Evolutionary conservation across 2,113 vertebrate genomes (phyloP).

Genomic region (Struthio camelus): DNA sequence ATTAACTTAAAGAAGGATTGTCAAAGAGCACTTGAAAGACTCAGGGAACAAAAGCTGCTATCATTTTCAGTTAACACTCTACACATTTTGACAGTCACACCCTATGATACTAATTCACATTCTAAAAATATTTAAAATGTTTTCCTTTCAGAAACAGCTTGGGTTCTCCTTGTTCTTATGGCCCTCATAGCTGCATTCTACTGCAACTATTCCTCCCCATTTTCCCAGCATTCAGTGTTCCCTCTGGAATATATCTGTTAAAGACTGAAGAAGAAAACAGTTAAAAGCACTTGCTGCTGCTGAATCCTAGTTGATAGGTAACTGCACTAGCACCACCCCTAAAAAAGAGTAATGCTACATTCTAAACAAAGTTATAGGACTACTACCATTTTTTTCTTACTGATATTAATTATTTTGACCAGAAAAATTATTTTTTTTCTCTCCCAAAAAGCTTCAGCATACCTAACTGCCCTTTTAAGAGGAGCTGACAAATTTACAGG

Average conservation of each 20-base stretch:
- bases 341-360: background rate
- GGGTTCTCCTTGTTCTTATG: background rate
- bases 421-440: background rate
- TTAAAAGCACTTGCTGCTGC: background rate
- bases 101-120: background rate
- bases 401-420: background rate
- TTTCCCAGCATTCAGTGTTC: background rate
- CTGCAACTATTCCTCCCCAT: background rate
- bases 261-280: background rate
- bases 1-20: slow-evolving; percentile 30
- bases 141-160: background rate
- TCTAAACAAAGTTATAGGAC: background rate
- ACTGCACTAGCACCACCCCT: background rate
- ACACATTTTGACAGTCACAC: slow-evolving; percentile 14
- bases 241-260: background rate
- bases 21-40: slow-evolving; percentile 45
- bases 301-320: background rate
- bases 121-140: background rate
- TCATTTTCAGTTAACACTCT: background rate
- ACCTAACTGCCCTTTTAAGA: background rate
- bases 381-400: background rate
- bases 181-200: background rate
- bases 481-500: background rate
- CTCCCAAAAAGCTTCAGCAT: background rate
- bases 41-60: slow-evolving; percentile 8